Base-by-base conservation (phyloP, 2,113 vertebrate species). In the Hystrix cristata region DNA sequence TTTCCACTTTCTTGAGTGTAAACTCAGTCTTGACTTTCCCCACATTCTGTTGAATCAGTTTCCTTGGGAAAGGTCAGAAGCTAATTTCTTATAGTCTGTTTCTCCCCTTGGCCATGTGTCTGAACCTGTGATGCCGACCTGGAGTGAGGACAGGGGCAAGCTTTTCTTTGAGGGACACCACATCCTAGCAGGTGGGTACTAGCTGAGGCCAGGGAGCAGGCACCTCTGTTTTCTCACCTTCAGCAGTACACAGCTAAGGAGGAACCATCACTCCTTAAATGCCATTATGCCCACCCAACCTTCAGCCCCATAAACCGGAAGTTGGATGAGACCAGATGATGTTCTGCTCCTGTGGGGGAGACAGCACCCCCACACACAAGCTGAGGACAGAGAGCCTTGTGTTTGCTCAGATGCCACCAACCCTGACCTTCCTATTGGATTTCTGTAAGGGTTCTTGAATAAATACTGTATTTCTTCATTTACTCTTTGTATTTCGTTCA, bases 241-340 rank as follows among this genome's bases (percentile, higher is more conserved):
- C 46, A 43, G n/a, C 78, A 81, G 19, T 14, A 25, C 18, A 19
- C 8, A 23, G 1, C 3, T 4, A 3, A 1, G 25, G 34, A 7
- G 23, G 46, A 31, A 27, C 2, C 25, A 1, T n/a, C 6, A 1
- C 29, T 78, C 9, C 10, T 0, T n/a, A 60, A 9, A 19, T 13
- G 51, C 46, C 59, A 3, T 7, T 4, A 51, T 7, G 10, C 23
- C 10, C 12, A 11, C 23, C 10, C 31, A 60, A 13, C 18, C 48
- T 53, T 51, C 64, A 4, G 16, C 18, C 4, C 6, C 31, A 48
- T 7, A 3, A 23, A 46, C 7, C 65, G 12, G 5, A 10, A 31
- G 7, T 10, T 18, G 27, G 16, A 18, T 76, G 59, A 90, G 81
- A 43, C 13, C 7, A 43, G 23, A 1, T 7, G 5, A 13, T 19